Evolutionary conservation across 2,888 invertebrate genomes (phyloP).

Genomic region (Tromatobia lineatoria): DNA sequence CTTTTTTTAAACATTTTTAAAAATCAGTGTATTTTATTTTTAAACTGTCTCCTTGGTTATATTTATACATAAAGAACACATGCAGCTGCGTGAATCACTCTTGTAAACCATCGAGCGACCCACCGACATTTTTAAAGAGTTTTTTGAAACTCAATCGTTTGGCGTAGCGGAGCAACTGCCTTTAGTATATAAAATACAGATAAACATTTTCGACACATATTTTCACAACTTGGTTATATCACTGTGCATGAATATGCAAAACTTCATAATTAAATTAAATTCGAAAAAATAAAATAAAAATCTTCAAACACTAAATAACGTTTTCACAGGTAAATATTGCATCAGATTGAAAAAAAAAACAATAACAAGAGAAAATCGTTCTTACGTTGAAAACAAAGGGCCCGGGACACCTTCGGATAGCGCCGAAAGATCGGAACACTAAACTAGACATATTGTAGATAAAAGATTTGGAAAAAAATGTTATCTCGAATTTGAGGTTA

Average conservation of each 20-base stretch:
- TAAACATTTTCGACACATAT: too few species aligned
- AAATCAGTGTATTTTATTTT: too few species aligned
- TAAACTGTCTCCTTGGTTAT: too few species aligned
- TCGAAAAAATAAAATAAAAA: neutral
- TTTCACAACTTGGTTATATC: too few species aligned
- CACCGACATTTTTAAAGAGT: too few species aligned
- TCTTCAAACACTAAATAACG: neutral
- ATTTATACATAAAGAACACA: too few species aligned
- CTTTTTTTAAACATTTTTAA: too few species aligned
- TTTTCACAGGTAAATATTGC: neutral
- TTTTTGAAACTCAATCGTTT: too few species aligned
- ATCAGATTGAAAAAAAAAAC: neutral
- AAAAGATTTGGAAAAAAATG: neutral
- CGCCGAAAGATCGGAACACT: slow-evolving; percentile 60
- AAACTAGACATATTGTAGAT: slow-evolving; percentile 70
- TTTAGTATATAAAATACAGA: too few species aligned
- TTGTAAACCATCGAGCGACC: too few species aligned
- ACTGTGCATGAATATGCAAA: neutral
- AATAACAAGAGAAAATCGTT: neutral
- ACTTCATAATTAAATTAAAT: neutral
- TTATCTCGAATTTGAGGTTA: slow-evolving; percentile 49
- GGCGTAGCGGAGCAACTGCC: too few species aligned
- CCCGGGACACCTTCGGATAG: slow-evolving; percentile 58
- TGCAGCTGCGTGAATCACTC: too few species aligned
- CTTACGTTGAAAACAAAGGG: slow-evolving; percentile 67